Percentiles rank a stretch among this genome's conserved stretches.
phyloP scores from a whole-genome alignment of 2,797 vertebrate species.

The Peromyscus nudipes region DNA sequence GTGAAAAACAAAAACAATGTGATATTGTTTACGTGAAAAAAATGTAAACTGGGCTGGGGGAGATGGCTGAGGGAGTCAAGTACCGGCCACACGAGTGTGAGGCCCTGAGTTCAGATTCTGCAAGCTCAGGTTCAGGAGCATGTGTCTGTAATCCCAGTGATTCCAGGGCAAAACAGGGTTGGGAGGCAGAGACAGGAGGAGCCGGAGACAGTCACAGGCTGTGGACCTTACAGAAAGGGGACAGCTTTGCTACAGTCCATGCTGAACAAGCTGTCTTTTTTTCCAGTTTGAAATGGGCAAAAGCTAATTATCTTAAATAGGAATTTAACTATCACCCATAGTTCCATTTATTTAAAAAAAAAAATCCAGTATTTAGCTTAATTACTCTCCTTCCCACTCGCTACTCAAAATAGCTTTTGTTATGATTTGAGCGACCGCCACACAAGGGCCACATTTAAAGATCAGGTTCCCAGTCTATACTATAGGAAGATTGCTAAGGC shows the following conservation, averaged over 20 bases:
- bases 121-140: not conserved
- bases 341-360: constrained; percentile 56
- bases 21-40: not conserved
- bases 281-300: constrained; percentile 13
- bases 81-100: not conserved
- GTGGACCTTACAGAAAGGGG: constrained; percentile 8
- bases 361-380: constrained; percentile 52
- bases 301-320: constrained; percentile 41
- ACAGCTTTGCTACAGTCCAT: not conserved
- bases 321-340: constrained; percentile 55
- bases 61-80: not conserved
- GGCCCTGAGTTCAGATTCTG: not conserved
- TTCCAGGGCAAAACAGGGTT: not conserved
- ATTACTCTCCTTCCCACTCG: constrained; percentile 17
- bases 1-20: not conserved
- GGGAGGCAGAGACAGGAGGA: not conserved
- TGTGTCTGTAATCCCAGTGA: not conserved
- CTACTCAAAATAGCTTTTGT: constrained; percentile 21
- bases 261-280: not conserved
- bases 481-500: not conserved
- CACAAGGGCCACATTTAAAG: not conserved
- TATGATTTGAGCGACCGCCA: not conserved
- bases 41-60: not conserved
- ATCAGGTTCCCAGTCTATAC: not conserved
- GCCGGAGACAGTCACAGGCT: not conserved